Base-by-base conservation (phyloP, 64 coral and sea anemone genomes). In the Porites lutea region DNA sequence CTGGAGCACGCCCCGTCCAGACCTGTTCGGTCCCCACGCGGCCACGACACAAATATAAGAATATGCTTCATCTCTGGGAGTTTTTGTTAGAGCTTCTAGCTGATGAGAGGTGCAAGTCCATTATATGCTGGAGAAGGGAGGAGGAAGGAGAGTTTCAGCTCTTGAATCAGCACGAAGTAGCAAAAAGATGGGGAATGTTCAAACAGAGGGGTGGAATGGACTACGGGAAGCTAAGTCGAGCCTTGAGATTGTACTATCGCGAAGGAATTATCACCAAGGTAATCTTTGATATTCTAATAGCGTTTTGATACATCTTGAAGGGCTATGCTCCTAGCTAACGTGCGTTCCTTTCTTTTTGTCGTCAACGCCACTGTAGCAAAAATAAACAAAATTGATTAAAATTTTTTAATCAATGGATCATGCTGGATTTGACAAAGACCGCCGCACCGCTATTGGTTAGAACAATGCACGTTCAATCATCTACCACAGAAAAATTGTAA, bases 181-280 rank as follows among this genome's bases (percentile, higher is more conserved):
- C 91, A 2, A 92, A 76, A n/a, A 59, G 91, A 71, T 92, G 91
- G 91, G 91, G 91, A 8, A 77, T 78, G n/a, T 6, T 92, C 2
- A 87, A 77, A 27, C 47, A 70, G 22, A 87, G 47, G 44, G 71
- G 60, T 12, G 91, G 82, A 23, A 92, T 92, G 91, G 87, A 86
- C 48, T 92, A 92, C 44, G 73, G 85, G 57, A 92, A 92, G 67
- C 74, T 92, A 4, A 92, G 91, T 54, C 57, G 91, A 44, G 72
- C 91, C 0, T 87, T 92, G 46, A 55, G 91, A 14, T 76, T 87
- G 53, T 92, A 92, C 49, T 92, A 92, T 65, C 82, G 75, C 19
- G 72, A 92, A 4, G 91, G 91, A 79, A 92, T 92, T 15, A 87
- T 92, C 51, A 45, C 63, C 69, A 92, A 92, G 91, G 91, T 92